phyloP scores from a whole-genome alignment of 2,113 vertebrate genomes.

The human region GRCh38 chr18:23842001-23842500 shows the following conservation, averaged over 20 bases:
- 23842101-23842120: neutral
- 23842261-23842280: neutral
- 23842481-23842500: constrained; percentile 86
- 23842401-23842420: constrained; percentile 86
- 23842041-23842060: neutral
- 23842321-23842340: neutral
- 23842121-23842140: too few relatives aligned
- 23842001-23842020: neutral
- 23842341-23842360: neutral
- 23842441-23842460: constrained; percentile 90
- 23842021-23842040: neutral
- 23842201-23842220: neutral
- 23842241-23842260: neutral
- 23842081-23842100: neutral
- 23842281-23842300: neutral
- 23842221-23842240: neutral
- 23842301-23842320: neutral
- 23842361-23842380: neutral
- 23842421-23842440: constrained; percentile 83
- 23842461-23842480: constrained; percentile 87
- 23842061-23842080: neutral
- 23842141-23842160: neutral
- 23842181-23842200: neutral
- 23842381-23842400: constrained; percentile 83
- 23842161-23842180: neutral